A percentile compares a stretch with the other conserved stretches of the same genome.
Evolutionary conservation across 2,797 vertebrate genomes (phyloP).

Genomic region (Hippopotamyrus pictus): DNA sequence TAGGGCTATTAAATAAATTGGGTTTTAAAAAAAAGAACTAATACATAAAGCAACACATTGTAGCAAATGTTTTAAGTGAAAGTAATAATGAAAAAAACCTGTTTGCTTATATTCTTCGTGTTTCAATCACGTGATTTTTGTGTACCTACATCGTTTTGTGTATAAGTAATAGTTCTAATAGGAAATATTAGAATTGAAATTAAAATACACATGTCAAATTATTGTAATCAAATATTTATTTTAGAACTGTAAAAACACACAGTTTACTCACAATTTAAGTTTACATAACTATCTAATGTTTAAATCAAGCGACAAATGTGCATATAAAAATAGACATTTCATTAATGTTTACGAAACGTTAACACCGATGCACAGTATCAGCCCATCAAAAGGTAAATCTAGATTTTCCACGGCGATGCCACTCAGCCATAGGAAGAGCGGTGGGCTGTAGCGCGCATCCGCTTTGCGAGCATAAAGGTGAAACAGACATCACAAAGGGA

Average conservation of each 20-base stretch:
- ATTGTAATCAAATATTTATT: conserved; percentile 8
- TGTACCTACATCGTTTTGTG: neutral
- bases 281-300: neutral
- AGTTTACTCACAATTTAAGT: neutral
- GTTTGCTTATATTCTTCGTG: neutral
- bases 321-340: neutral
- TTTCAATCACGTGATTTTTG: neutral
- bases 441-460: neutral
- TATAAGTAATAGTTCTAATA: conserved; percentile 16
- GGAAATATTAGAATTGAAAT: neutral
- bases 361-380: neutral
- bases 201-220: neutral
- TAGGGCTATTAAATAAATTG: neutral
- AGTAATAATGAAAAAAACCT: neutral
- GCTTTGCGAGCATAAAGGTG: neutral
- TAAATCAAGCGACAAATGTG: neutral
- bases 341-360: neutral
- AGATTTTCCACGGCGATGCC: neutral
- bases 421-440: neutral
- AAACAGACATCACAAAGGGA: neutral
- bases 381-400: neutral
- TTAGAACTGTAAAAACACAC: neutral
- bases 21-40: neutral
- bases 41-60: neutral
- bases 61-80: neutral